Percentiles rank a stretch among this genome's conserved stretches.
Evolutionary conservation across 92 coral and sea anemone species (phyloP).

Genomic region (Palythoa caribaeorum): DNA sequence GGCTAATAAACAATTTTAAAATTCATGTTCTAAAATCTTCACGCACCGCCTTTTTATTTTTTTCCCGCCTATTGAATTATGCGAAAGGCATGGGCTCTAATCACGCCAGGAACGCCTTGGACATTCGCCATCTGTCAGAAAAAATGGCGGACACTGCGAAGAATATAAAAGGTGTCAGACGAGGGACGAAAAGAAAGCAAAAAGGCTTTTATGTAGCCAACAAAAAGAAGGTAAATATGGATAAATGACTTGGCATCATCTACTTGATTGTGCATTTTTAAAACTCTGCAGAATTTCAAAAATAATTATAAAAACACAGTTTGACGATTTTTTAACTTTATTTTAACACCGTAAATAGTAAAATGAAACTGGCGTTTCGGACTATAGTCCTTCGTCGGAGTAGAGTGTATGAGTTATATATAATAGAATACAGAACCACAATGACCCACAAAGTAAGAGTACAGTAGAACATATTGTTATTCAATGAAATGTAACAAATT

Average conservation of each 20-base stretch:
- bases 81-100: conserved; percentile 19
- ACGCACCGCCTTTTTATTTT: neutral
- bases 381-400: too few species aligned
- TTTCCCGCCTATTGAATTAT: neutral
- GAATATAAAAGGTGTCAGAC: conserved; percentile 1
- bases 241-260: neutral
- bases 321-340: too few species aligned
- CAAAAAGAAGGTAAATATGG: conserved; percentile 73
- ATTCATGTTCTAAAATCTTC: neutral
- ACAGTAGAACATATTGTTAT: too few species aligned
- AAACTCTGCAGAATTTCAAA: neutral
- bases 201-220: conserved; percentile 68
- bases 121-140: neutral
- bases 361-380: too few species aligned
- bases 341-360: too few species aligned
- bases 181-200: conserved; percentile 62
- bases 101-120: conserved; percentile 22
- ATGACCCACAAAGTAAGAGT: too few species aligned
- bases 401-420: too few species aligned
- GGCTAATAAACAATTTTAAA: neutral
- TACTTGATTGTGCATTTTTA: too few species aligned
- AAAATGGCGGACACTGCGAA: conserved; percentile 75
- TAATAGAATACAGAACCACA: too few species aligned
- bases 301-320: too few species aligned
- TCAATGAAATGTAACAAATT: too few species aligned